Percentiles rank a stretch among this genome's conserved stretches.
Conservation (phyloP, 2,113 vertebrate genomes). For the Trichechus manatus region DNA sequence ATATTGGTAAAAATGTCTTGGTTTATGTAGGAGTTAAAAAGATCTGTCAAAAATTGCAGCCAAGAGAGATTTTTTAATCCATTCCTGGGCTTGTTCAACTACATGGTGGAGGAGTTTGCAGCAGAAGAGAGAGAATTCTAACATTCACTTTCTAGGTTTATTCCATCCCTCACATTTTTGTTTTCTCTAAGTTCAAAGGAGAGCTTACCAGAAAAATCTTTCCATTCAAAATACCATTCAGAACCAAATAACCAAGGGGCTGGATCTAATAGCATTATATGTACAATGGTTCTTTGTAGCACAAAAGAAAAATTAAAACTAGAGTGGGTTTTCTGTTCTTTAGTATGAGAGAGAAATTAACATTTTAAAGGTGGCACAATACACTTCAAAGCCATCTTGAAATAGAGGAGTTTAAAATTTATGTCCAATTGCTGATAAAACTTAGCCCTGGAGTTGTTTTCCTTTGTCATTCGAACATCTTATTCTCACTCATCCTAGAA, state of each 20-base stretch:
- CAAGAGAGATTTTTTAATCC: neutral
- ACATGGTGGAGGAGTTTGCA: neutral
- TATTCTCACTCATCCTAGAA: constrained; percentile 73
- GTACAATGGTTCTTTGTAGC: neutral
- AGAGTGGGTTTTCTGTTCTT: neutral
- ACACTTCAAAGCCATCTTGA: neutral
- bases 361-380: neutral
- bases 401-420: neutral
- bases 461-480: constrained; percentile 62
- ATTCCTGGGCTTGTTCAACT: neutral
- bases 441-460: neutral
- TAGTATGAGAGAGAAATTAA: neutral
- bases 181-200: neutral
- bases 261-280: neutral
- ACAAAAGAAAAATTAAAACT: constrained; percentile 68
- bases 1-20: neutral
- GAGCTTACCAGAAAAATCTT: constrained; percentile 18
- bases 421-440: constrained; percentile 40
- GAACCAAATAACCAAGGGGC: neutral
- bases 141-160: neutral
- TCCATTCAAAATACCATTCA: neutral
- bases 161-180: neutral
- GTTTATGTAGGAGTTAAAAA: neutral
- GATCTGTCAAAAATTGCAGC: neutral
- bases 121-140: neutral